Percentiles rank a stretch among this genome's conserved stretches.
Evolutionary conservation across 2,797 vertebrate species (phyloP).

Genomic region (Glossophaga mutica): DNA sequence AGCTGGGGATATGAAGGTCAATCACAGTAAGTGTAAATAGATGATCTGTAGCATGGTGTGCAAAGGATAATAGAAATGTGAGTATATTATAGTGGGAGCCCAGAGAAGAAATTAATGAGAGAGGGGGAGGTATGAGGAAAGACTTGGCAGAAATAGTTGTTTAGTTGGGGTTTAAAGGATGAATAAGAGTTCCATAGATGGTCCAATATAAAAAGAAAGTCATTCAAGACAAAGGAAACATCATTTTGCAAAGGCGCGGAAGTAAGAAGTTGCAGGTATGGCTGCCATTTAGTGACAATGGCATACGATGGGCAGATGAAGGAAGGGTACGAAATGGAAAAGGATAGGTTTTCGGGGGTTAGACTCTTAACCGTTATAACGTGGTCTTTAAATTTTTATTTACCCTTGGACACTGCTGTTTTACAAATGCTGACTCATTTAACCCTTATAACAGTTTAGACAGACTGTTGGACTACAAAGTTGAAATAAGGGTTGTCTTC

Average conservation of each 20-base stretch:
- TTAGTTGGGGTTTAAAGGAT: conserved; percentile 5
- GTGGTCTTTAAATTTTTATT: background rate
- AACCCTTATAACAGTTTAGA: background rate
- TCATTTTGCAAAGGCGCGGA: background rate
- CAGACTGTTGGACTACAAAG: background rate
- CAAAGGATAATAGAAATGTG: background rate
- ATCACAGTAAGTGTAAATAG: background rate
- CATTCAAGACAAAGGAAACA: background rate
- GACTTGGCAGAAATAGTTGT: background rate
- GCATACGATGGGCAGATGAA: background rate
- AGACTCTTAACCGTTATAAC: background rate
- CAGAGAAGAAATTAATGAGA: background rate
- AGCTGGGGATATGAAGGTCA: background rate
- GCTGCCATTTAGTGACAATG: background rate
- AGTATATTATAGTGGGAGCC: background rate
- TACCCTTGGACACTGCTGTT: background rate
- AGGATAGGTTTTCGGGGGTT: background rate
- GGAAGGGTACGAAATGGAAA: background rate
- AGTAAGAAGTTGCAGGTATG: background rate
- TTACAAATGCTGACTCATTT: background rate
- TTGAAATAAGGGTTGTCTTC: background rate
- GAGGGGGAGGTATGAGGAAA: background rate
- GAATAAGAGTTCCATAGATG: background rate
- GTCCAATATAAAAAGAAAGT: background rate
- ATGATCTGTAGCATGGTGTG: background rate